phyloP scores from a whole-genome alignment of 2,888 invertebrate genomes.

The Capitulum mitella region DNA sequence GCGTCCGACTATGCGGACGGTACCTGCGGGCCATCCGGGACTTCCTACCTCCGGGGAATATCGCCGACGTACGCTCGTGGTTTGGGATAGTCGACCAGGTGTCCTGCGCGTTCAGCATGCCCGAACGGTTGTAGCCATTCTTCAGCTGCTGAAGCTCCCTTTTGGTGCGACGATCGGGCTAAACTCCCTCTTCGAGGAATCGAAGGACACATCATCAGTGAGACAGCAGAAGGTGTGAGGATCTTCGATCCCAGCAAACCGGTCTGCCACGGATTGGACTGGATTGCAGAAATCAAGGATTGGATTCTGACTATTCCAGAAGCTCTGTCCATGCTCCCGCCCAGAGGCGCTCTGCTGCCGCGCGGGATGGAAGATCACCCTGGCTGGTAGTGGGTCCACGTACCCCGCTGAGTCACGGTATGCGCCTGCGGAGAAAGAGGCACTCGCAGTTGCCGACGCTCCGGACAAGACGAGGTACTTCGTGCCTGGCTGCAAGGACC shows the following conservation, averaged over 20 bases:
- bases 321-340: slow-evolving; percentile 8
- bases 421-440: background rate
- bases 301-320: slow-evolving; percentile 28
- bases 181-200: slow-evolving; percentile 24
- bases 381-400: background rate
- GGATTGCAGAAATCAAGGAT: slow-evolving; percentile 22
- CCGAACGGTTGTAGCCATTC: background rate
- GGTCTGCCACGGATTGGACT: slow-evolving; percentile 25
- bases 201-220: slow-evolving; percentile 21
- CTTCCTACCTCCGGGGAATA: slow-evolving; percentile 24
- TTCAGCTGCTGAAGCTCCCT: slow-evolving; percentile 22
- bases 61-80: slow-evolving; percentile 27
- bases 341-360: background rate
- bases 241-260: slow-evolving; percentile 8
- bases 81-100: slow-evolving; percentile 30
- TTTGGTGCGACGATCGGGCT: slow-evolving; percentile 12
- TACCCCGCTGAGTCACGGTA: background rate
- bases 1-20: too few relatives aligned
- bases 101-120: slow-evolving; percentile 26
- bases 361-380: background rate
- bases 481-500: background rate
- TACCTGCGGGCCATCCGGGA: slow-evolving; percentile 23
- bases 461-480: background rate
- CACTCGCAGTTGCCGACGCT: background rate
- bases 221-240: background rate